phyloP scores from a whole-genome alignment of 23 tunicate genomes.

The Pegea sp. region DNA sequence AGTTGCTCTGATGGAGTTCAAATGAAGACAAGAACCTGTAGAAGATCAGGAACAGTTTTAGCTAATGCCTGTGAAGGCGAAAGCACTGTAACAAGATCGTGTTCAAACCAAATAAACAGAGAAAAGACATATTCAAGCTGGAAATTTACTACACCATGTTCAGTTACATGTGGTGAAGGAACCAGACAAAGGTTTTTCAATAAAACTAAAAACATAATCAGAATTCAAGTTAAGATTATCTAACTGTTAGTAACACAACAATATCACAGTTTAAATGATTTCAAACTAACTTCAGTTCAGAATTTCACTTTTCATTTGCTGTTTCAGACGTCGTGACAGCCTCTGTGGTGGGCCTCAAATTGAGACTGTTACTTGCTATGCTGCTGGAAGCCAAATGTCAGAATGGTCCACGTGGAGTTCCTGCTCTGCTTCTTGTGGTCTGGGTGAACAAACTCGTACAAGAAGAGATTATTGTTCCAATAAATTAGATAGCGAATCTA shows the following conservation, averaged over 20 bases:
- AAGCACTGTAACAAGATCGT: background rate
- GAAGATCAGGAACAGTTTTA: background rate
- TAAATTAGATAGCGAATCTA: conserved; percentile 12
- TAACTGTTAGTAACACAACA: no score
- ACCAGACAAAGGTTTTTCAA: conserved; percentile 7
- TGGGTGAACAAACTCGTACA: conserved; percentile 31
- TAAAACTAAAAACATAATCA: no score
- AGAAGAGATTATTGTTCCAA: conserved; percentile 55
- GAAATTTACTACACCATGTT: conserved; percentile 59
- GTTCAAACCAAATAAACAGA: no score
- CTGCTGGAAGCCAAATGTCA: background rate
- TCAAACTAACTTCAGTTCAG: no score
- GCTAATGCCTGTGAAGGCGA: background rate
- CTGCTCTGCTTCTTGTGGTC: conserved; percentile 53
- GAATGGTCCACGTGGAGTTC: conserved; percentile 29
- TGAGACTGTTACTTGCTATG: background rate
- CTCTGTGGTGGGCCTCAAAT: background rate
- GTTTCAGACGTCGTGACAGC: background rate
- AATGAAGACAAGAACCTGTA: background rate
- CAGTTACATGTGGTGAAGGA: conserved; percentile 65
- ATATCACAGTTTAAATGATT: no score
- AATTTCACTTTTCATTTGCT: background rate
- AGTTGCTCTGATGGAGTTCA: conserved; percentile 58
- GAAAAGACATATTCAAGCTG: conserved; percentile 13
- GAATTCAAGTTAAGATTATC: no score